Evolutionary conservation across 92 coral and sea anemone genomes (phyloP), one percentile per base, ranked within the genome.

Genomic region (Zoanthus sansibaricus): DNA sequence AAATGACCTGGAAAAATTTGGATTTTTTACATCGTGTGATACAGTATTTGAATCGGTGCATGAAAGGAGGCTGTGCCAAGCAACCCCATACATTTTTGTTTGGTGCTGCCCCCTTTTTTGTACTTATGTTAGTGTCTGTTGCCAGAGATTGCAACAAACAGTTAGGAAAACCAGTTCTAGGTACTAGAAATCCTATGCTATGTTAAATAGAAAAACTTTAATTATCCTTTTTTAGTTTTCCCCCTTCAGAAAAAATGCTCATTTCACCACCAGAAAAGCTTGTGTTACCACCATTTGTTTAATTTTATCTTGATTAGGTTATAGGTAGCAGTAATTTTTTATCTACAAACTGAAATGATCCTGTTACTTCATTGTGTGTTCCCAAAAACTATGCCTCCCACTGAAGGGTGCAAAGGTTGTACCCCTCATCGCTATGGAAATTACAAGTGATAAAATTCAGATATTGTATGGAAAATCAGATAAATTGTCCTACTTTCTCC

Each of bases 221-320:
- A 6, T 37, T 72, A 72, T 52, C 56, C 77, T 72, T 72, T 72
- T 72, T 72, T 72, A 72, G 3, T 72, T 72, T 72, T 72, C 3
- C 77, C 77, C 77, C 77, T 72, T 72, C 20, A 72, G 77, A 72
- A 72, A 72, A 72, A 72, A 72, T 72, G 77, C 44, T 44, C 1
- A 72, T 72, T 45, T 44, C 56, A 72, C 77, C 77, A 72, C 77
- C 56, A 44, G 8, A 72, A 72, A 72, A 1, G 74, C 47, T 70
- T 70, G 31, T 70, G 32, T 72, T 37, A 72, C 20, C 76, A 72
- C 20, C 37, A 12, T 72, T 72, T 72, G 76, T 72, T 72, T 72
- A 72, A 51, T 72, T 72, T 72, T 15, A 72, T 25, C 76, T 72
- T 72, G 6, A 72, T 72, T 51, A 12, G 76, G 37, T 72, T 72